A percentile compares a stretch with the other conserved stretches of the same genome.
phyloP scores from a whole-genome alignment of 2,888 invertebrate genomes.

The Rhingia campestris region DNA sequence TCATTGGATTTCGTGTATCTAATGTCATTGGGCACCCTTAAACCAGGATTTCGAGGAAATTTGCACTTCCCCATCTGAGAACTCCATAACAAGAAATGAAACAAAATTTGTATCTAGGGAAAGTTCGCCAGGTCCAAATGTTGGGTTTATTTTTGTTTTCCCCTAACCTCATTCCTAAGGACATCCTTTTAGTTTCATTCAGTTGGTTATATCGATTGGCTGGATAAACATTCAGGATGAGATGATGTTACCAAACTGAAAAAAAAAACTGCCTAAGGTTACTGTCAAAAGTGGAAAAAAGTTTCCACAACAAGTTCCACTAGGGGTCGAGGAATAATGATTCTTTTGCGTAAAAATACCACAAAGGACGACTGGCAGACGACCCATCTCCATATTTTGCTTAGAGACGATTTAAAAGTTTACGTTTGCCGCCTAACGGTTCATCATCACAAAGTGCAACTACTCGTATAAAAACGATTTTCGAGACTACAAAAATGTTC shows the following conservation, averaged over 20 bases:
- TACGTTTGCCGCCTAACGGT: slow-evolving; percentile 36
- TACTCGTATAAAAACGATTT: slow-evolving; percentile 35
- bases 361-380: slow-evolving; percentile 23
- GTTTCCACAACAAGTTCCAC: background rate
- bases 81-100: background rate
- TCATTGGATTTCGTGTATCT: slow-evolving; percentile 66
- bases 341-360: slow-evolving; percentile 4
- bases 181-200: slow-evolving; percentile 19
- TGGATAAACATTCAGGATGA: background rate
- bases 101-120: background rate
- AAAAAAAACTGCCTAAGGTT: slow-evolving; percentile 33
- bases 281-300: background rate
- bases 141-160: slow-evolving; percentile 4
- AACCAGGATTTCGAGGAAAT: background rate
- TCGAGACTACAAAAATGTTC: slow-evolving; percentile 1
- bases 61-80: background rate
- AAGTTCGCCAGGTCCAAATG: slow-evolving; percentile 7
- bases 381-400: slow-evolving; percentile 23
- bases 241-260: slow-evolving; percentile 28
- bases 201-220: slow-evolving; percentile 4
- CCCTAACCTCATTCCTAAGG: slow-evolving; percentile 33
- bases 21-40: slow-evolving; percentile 40
- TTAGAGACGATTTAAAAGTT: slow-evolving; percentile 53
- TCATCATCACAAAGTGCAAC: slow-evolving; percentile 22
- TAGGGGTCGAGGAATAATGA: background rate